Conservation (phyloP, 2,113 vertebrate species). For the Fregata magnificens region DNA sequence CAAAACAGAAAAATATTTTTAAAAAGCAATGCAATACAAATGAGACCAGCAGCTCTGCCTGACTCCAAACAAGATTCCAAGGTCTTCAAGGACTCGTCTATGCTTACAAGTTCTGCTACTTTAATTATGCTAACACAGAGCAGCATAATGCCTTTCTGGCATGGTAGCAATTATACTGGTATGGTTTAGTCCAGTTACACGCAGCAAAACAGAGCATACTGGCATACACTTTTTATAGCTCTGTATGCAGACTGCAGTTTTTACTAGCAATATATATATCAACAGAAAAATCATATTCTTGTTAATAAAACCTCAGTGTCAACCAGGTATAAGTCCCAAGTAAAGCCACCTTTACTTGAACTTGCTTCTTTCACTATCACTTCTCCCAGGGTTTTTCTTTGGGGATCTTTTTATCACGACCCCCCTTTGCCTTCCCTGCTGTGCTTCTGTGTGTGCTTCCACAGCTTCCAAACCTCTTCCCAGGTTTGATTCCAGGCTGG, state of each 20-base stretch:
- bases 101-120: slow-evolving; percentile 17
- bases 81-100: not conserved
- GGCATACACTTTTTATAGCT: not conserved
- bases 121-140: not conserved
- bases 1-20: not conserved
- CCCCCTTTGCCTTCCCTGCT: not conserved
- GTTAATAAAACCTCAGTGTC: not conserved
- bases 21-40: not conserved
- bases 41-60: not conserved
- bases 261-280: not conserved
- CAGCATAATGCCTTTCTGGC: not conserved
- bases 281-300: not conserved
- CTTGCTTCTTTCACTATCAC: not conserved
- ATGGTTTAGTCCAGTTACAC: not conserved
- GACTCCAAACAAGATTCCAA: not conserved
- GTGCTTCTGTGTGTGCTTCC: not conserved
- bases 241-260: not conserved
- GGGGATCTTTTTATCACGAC: fast-evolving
- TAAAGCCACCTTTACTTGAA: not conserved
- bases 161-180: not conserved
- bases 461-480: not conserved
- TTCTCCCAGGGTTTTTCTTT: not conserved
- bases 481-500: not conserved
- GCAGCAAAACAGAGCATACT: not conserved
- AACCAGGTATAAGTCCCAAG: not conserved